phyloP scores from a whole-genome alignment of 2,888 invertebrate species.

The Watsonalla cultraria region DNA sequence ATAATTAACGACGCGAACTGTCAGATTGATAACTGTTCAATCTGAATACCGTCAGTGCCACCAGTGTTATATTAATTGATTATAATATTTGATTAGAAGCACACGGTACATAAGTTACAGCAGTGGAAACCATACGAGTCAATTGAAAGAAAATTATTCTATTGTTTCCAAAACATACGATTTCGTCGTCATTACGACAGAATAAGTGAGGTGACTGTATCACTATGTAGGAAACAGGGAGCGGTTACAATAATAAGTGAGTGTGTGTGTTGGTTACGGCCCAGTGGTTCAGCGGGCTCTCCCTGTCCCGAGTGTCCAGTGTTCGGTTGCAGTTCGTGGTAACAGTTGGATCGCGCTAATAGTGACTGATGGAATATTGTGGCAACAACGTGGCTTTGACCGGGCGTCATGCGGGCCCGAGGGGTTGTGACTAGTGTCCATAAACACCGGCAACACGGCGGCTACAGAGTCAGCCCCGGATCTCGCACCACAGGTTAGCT shows the following conservation, averaged over 20 bases:
- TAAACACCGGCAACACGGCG: slow-evolving; percentile 68
- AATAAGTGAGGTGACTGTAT: slow-evolving; percentile 51
- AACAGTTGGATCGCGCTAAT: slow-evolving; percentile 39
- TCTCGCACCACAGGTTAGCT: slow-evolving; percentile 66
- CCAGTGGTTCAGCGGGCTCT: slow-evolving; percentile 49
- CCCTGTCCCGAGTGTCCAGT: slow-evolving; percentile 50
- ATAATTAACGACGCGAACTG: slow-evolving; percentile 45
- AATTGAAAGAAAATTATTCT: slow-evolving; percentile 31
- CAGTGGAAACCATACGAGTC: slow-evolving; percentile 27
- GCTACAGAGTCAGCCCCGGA: slow-evolving; percentile 55
- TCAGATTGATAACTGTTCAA: slow-evolving; percentile 32
- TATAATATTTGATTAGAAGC: neutral
- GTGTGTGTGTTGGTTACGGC: slow-evolving; percentile 66
- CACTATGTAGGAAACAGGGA: slow-evolving; percentile 45
- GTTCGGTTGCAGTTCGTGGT: slow-evolving; percentile 43
- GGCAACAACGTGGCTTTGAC: slow-evolving; percentile 43
- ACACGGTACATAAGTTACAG: slow-evolving; percentile 9
- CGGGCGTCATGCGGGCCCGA: slow-evolving; percentile 63
- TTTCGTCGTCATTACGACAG: slow-evolving; percentile 48
- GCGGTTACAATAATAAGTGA: slow-evolving; percentile 55
- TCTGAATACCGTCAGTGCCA: slow-evolving; percentile 22
- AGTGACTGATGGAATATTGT: slow-evolving; percentile 69
- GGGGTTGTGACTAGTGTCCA: slow-evolving; percentile 55
- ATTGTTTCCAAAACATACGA: slow-evolving; percentile 68
- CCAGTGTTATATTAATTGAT: slow-evolving; percentile 18